A percentile compares a stretch with the other conserved stretches of the same genome.
Evolutionary conservation across 2,797 vertebrate genomes (phyloP).

Genomic region (Melanotaenia boesemani): DNA sequence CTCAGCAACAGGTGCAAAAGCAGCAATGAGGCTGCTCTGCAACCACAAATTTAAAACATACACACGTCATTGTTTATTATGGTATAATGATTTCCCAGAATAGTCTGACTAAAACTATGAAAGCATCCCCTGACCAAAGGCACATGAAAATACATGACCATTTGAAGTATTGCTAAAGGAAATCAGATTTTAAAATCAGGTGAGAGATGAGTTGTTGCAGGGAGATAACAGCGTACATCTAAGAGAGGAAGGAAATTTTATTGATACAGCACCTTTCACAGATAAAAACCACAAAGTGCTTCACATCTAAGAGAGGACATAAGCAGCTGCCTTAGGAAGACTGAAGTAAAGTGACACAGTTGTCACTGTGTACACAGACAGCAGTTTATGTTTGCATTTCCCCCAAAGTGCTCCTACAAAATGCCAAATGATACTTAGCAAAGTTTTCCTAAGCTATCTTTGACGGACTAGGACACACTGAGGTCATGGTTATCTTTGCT

Average conservation of each 20-base stretch:
- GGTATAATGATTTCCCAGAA: neutral
- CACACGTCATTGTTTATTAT: neutral
- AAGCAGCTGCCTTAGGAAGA: too few species aligned
- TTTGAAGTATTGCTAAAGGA: neutral
- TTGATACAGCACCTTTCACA: too few species aligned
- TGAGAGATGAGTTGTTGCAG: neutral
- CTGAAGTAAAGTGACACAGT: too few species aligned
- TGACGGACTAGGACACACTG: neutral
- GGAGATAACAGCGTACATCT: neutral
- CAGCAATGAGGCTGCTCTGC: too few species aligned
- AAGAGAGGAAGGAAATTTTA: too few species aligned
- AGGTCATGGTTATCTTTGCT: neutral
- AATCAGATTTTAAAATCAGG: neutral
- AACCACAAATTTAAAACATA: neutral
- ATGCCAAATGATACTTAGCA: too few species aligned
- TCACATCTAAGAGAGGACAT: too few species aligned
- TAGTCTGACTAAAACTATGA: neutral
- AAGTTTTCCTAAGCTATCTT: too few species aligned
- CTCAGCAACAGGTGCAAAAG: constrained; percentile 9
- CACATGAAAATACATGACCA: neutral
- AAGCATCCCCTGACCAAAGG: neutral
- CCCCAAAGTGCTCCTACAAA: too few species aligned
- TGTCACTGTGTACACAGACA: too few species aligned
- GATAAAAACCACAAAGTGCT: too few species aligned
- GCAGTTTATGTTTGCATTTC: too few species aligned